Conservation (phyloP, 2,888 invertebrate genomes). For the Chydorus sphaericus region DNA sequence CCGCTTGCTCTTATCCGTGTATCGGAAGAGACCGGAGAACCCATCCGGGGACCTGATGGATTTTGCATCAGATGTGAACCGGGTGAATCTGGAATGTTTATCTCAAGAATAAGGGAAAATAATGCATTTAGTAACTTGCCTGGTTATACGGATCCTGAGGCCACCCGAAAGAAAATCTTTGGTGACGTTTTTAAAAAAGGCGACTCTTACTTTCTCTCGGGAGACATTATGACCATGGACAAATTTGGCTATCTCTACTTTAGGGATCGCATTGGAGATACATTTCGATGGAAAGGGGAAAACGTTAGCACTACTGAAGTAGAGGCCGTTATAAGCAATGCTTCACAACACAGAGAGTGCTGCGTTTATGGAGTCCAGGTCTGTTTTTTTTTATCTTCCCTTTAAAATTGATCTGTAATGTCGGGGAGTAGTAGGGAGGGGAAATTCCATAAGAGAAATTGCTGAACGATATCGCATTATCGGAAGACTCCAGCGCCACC, state of each 20-base stretch:
- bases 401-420: too few species aligned
- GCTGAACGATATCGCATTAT: too few species aligned
- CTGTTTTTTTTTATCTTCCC: too few species aligned
- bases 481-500: too few species aligned
- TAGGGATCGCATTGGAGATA: constrained; percentile 40
- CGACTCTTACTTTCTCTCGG: constrained; percentile 76
- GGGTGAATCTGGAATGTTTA: constrained; percentile 67
- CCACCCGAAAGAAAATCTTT: constrained; percentile 84
- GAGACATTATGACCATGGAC: constrained; percentile 40
- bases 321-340: constrained; percentile 75
- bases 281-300: constrained; percentile 86
- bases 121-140: constrained; percentile 84
- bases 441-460: too few species aligned
- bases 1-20: constrained; percentile 89
- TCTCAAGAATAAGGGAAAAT: constrained; percentile 80
- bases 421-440: too few species aligned
- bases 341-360: constrained; percentile 67
- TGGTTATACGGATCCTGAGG: constrained; percentile 83
- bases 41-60: constrained; percentile 59
- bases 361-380: constrained; percentile 90
- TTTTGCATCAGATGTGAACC: constrained; percentile 69
- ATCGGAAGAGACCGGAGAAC: constrained; percentile 73
- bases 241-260: constrained; percentile 39
- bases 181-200: constrained; percentile 74
- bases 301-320: constrained; percentile 97